Evolutionary conservation across 1,140 invertebrate genomes (phyloP).

Genomic region (Drosophila mojavensis): DNA sequence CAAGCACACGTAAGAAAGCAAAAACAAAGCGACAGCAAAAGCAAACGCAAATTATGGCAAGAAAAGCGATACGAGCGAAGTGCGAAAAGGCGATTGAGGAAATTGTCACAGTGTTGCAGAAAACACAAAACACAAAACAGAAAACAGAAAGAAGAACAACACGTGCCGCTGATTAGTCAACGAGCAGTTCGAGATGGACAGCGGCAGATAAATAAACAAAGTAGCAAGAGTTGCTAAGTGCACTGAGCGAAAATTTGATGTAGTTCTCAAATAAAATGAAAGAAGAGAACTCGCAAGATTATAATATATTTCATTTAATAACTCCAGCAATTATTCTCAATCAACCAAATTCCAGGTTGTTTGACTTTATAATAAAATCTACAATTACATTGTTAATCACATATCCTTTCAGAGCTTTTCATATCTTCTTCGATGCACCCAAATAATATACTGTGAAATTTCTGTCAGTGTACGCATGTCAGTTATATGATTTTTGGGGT

Average conservation of each 20-base stretch:
- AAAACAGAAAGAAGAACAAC: slow-evolving; percentile 50
- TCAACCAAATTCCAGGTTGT: no score
- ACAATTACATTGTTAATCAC: no score
- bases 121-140: slow-evolving; percentile 27
- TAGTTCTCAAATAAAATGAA: no score
- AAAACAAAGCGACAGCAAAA: slow-evolving; percentile 18
- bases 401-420: no score
- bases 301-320: no score
- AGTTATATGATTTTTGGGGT: slow-evolving; percentile 11
- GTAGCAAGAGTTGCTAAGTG: neutral
- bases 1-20: slow-evolving; percentile 38
- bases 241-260: slow-evolving; percentile 11
- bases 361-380: no score
- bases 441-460: neutral
- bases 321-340: no score
- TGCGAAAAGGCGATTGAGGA: slow-evolving; percentile 47
- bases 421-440: no score
- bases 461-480: slow-evolving; percentile 33
- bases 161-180: slow-evolving; percentile 77
- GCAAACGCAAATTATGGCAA: neutral
- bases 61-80: slow-evolving; percentile 37
- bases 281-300: no score
- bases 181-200: slow-evolving; percentile 1
- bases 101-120: slow-evolving; percentile 78
- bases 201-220: neutral